Conservation (phyloP, 2,888 invertebrate genomes). For the Ditula angustiorana region DNA sequence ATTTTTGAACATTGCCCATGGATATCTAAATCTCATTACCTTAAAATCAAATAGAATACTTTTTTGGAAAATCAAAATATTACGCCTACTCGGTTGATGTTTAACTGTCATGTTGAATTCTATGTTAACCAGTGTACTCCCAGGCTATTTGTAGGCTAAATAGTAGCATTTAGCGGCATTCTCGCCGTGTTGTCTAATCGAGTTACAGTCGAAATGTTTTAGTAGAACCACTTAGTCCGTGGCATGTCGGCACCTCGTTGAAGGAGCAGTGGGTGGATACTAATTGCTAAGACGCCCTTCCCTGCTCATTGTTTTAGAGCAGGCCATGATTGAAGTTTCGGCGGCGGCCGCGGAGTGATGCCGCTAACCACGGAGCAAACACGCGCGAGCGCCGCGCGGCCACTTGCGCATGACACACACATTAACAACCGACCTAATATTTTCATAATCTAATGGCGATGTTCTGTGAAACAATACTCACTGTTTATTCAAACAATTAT, state of each 20-base stretch:
- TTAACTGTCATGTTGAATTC: constrained; percentile 1
- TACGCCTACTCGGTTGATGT: neutral
- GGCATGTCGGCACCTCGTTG: constrained; percentile 71
- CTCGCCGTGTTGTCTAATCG: constrained; percentile 61
- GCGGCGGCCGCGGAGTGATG: constrained; percentile 71
- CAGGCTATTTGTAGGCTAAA: constrained; percentile 60
- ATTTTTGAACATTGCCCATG: neutral
- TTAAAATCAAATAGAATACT: neutral
- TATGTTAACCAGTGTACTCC: constrained; percentile 33
- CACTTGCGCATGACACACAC: constrained; percentile 82
- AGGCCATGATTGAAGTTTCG: constrained; percentile 83
- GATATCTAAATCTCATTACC: neutral
- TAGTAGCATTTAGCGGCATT: constrained; percentile 51
- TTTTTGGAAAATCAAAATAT: neutral
- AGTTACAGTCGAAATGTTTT: constrained; percentile 64
- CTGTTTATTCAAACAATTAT: constrained; percentile 80
- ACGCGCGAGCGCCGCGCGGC: constrained; percentile 67
- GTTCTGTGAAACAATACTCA: constrained; percentile 83
- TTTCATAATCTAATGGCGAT: constrained; percentile 86
- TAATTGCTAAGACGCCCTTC: constrained; percentile 82
- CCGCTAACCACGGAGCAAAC: constrained; percentile 80
- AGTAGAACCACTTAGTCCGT: constrained; percentile 72
- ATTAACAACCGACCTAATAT: constrained; percentile 84
- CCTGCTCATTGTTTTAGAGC: constrained; percentile 84
- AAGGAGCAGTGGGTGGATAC: constrained; percentile 79